Base-by-base conservation (phyloP, 2,113 vertebrate species). In the Osmerus mordax region DNA sequence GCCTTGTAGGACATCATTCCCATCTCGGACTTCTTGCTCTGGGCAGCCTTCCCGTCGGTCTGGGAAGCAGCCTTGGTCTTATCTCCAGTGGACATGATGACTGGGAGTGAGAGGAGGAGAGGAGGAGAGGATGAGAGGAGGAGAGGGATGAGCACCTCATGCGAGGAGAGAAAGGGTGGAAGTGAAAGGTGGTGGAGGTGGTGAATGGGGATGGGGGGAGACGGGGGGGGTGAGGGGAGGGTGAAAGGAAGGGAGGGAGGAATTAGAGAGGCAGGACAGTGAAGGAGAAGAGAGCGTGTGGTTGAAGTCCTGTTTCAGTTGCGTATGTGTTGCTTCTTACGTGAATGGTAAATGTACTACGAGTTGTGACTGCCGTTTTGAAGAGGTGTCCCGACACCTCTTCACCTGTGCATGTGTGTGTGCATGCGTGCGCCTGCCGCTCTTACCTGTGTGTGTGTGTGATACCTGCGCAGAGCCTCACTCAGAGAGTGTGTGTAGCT, bases 1-100 rank as follows among this genome's bases (percentile, higher is more conserved):
- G 92, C 92, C 92, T 87, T 92, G 85, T 92, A 93, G 81, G 89
- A 72, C 86, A 85, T 92, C 85, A 90, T 89, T 79, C 92, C 91
- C 69, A 86, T 89, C 78, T 93, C 91, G 29, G 90, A 89, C 84
- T 91, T 93, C 90, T 93, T 93, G 86, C 83, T 79, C 81, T 90
- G 92, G 73, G 86, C 81, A 41, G 86, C 86, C 79, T 90, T 93
- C 58, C 92, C 92, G 23, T 93, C 92, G 25, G 92, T 93, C 87
- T 93, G 91, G 85, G 92, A 92, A 69, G 92, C 83, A 61, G 86
- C 77, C 86, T 92, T 92, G 82, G 89, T 78, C 83, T 93, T 93
- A 73, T 93, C 92, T 86, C 85, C 89, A 75, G 80, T 91, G 84
- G 91, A 93, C 92, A 93, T 93, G 88, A 84, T 90, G 85, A 80